These are phyloP conservation scores for Macropus fuliginosus DNA, from an alignment of 2,797 vertebrate genomes.

Conservation along the genomic window DNA sequence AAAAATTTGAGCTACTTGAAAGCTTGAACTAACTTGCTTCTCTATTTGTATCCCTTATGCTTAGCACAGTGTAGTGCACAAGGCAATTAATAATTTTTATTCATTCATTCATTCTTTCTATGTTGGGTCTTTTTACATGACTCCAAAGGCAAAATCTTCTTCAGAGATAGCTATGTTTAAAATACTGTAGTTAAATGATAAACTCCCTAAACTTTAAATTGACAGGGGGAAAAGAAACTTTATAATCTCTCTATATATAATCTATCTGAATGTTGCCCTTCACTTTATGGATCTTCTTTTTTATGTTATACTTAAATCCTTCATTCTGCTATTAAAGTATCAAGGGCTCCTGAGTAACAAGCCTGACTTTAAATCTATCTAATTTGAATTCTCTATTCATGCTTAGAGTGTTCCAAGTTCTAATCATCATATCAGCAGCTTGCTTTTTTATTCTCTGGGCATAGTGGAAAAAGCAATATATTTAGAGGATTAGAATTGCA, in stretches of 20 bases:
- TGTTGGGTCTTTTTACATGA: neutral
- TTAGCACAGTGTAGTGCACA: neutral
- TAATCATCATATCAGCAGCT: neutral
- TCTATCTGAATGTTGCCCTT: neutral
- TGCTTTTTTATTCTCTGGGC: neutral
- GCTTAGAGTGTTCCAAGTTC: neutral
- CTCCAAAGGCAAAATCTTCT: neutral
- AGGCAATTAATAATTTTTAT: neutral
- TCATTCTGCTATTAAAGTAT: neutral
- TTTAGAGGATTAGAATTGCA: neutral
- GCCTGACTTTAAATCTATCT: neutral
- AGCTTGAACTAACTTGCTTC: neutral
- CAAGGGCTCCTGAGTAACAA: neutral
- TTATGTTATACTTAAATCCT: neutral
- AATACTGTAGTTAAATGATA: neutral
- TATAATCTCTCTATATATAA: neutral
- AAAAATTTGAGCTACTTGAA: neutral
- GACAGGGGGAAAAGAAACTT: neutral
- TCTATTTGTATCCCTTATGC: neutral
- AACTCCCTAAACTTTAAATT: neutral
- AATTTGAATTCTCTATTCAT: neutral
- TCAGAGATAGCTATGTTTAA: neutral
- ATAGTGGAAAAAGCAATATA: neutral
- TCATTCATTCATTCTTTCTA: neutral
- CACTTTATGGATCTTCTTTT: neutral